phyloP scores from a whole-genome alignment of 2,113 vertebrate species.

The Rana temporaria region DNA sequence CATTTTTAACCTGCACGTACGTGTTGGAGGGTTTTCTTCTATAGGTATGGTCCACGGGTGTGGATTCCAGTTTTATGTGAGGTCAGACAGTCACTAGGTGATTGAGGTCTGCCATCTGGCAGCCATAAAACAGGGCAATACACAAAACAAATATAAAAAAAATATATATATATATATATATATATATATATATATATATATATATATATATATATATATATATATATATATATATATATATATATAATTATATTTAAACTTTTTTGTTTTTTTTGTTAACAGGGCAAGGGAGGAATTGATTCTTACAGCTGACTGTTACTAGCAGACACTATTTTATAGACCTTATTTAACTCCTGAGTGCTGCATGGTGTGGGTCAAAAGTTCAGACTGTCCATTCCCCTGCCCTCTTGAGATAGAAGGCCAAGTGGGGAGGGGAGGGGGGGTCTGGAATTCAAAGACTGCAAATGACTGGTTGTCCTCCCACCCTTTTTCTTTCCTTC shows the following conservation, averaged over 20 bases:
- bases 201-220: too few relatives aligned
- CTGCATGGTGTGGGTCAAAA: constrained; percentile 74
- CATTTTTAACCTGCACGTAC: not conserved
- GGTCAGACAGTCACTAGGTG: constrained; percentile 75
- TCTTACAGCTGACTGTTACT: constrained; percentile 66
- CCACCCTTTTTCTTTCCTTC: constrained; percentile 8
- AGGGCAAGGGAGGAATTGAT: constrained; percentile 60
- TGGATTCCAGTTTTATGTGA: constrained; percentile 55
- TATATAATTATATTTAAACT: too few relatives aligned
- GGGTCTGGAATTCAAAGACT: constrained; percentile 63
- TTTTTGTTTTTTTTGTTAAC: constrained; percentile 63
- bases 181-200: too few relatives aligned
- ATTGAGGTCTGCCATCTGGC: constrained; percentile 84
- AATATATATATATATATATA: too few relatives aligned
- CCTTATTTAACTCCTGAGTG: constrained; percentile 62
- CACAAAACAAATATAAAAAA: constrained; percentile 60
- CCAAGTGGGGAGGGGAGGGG: constrained; percentile 60
- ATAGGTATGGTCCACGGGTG: not conserved
- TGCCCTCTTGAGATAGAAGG: constrained; percentile 62
- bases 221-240: too few relatives aligned
- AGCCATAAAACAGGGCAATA: constrained; percentile 82
- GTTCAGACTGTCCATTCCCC: constrained; percentile 70
- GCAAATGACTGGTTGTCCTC: constrained; percentile 60
- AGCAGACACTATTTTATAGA: constrained; percentile 69
- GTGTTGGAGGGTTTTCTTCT: not conserved